These are phyloP conservation scores for Gallirallus australis DNA, from an alignment of 2,797 vertebrate genomes.

Conservation along the genomic window DNA sequence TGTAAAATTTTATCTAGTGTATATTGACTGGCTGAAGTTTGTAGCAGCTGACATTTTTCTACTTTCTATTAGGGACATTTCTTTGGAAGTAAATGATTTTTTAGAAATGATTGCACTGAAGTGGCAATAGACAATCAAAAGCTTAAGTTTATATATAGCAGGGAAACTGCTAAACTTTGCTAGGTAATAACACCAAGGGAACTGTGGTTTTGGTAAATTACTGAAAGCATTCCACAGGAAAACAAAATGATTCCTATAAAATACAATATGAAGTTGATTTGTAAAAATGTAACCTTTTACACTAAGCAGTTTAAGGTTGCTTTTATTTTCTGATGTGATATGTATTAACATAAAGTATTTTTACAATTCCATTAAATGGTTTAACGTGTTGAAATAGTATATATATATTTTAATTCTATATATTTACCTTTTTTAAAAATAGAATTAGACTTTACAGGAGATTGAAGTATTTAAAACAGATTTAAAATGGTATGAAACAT, in stretches of 20 bases:
- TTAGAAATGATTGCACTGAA: neutral
- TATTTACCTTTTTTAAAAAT: neutral
- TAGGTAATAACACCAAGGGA: neutral
- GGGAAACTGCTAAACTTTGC: neutral
- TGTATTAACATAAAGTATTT: neutral
- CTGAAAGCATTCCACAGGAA: neutral
- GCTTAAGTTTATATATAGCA: neutral
- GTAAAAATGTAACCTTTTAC: neutral
- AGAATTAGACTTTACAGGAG: neutral
- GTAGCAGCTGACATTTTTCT: neutral
- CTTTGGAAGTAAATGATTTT: neutral
- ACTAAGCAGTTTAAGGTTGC: neutral
- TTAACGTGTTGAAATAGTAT: neutral
- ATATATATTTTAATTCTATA: neutral
- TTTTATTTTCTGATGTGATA: neutral
- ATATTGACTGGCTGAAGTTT: neutral
- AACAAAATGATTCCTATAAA: neutral
- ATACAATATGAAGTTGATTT: neutral
- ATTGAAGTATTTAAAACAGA: neutral
- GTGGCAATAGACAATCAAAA: conserved; percentile 20
- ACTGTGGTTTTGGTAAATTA: neutral
- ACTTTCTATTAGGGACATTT: neutral
- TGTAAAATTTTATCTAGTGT: neutral
- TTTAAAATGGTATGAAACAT: neutral
- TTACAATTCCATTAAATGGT: neutral